Conservation (phyloP, 1,140 invertebrate species). For the Rhagoletis zephyria region DNA sequence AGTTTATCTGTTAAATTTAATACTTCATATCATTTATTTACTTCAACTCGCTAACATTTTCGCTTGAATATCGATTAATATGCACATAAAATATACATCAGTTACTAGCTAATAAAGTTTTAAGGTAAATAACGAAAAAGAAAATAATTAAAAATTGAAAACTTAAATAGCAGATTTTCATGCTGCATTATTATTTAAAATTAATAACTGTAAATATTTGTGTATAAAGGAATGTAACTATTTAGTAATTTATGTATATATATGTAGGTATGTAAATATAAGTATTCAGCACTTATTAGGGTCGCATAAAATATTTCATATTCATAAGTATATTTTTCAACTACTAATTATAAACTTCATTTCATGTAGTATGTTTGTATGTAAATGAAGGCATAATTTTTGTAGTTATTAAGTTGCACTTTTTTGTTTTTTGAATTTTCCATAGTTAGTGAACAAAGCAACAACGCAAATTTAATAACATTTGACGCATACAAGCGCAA, state of each 20-base stretch:
- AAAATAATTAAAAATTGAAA: not conserved
- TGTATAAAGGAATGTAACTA: not conserved
- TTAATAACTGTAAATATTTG: not conserved
- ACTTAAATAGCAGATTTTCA: not conserved
- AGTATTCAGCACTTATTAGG: no score
- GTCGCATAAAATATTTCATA: no score
- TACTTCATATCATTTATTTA: not conserved
- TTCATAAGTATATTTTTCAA: no score
- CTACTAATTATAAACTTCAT: no score
- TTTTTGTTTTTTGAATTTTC: not conserved
- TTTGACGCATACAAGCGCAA: not conserved
- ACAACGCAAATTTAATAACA: not conserved
- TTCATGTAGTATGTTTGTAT: not conserved
- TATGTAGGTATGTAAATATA: no score
- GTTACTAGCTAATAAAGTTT: not conserved
- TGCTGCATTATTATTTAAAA: not conserved
- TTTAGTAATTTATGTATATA: no score
- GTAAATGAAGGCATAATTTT: not conserved
- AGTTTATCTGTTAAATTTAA: no score
- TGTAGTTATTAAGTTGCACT: not conserved
- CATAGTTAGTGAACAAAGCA: no score
- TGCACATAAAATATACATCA: not conserved
- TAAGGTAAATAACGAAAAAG: not conserved
- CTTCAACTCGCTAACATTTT: not conserved
- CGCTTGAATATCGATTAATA: slow-evolving; percentile 17